Conservation (phyloP, 2,797 vertebrate species). For the Sylvia borin region DNA sequence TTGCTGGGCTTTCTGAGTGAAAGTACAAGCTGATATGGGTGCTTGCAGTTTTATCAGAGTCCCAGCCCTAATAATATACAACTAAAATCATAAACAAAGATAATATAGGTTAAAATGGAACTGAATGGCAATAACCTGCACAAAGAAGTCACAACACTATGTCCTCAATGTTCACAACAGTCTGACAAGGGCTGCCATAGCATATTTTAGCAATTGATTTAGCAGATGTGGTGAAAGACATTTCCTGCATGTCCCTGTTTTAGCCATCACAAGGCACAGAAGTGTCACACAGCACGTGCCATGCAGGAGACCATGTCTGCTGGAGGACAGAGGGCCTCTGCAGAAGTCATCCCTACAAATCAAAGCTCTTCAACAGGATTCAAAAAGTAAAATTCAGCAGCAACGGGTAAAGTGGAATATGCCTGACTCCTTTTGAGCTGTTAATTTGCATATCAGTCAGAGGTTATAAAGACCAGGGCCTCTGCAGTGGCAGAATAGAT, state of each 20-base stretch:
- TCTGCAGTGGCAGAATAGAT: not conserved
- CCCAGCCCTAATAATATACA: not conserved
- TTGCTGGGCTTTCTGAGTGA: not conserved
- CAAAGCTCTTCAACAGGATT: not conserved
- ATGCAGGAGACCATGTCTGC: accelerated
- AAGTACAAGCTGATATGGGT: not conserved
- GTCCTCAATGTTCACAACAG: not conserved
- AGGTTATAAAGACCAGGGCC: not conserved
- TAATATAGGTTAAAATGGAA: not conserved
- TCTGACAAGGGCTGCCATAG: not conserved
- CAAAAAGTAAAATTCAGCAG: not conserved
- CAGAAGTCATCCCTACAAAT: not conserved
- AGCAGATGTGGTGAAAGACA: not conserved
- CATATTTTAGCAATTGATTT: not conserved
- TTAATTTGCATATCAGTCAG: no score
- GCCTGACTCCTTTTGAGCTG: not conserved
- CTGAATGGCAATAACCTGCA: not conserved
- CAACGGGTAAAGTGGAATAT: not conserved
- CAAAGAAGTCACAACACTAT: not conserved
- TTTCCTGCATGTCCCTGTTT: not conserved
- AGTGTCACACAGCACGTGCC: accelerated
- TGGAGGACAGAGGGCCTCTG: not conserved
- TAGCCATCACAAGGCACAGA: not conserved
- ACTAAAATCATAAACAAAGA: not conserved
- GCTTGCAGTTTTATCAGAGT: not conserved